Evolutionary conservation across 2,113 vertebrate genomes (phyloP), one percentile per base, ranked within the genome.

Genomic region (Equus quagga): DNA sequence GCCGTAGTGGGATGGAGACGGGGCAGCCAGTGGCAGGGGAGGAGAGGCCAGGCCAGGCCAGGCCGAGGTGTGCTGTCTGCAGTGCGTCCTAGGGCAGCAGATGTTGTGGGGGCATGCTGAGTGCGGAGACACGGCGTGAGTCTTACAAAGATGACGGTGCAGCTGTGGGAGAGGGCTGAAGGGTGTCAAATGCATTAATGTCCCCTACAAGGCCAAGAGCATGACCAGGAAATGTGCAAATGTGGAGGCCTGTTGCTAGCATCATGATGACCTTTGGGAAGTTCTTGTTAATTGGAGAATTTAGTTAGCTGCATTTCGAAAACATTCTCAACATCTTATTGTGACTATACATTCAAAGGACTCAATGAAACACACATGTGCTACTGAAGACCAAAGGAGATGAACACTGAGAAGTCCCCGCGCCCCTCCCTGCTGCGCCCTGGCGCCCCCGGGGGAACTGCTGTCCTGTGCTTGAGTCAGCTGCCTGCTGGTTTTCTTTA

Each of bases 171-270:
- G 28, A 26, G 51, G 69, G 33, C 67, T 70, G n/a, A 18, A 14
- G 14, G 0, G 0, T 33, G 44, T 62, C n/a, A 54, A 13, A 58
- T 4, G 14, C 49, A 54, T 46, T 5, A 26, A 41, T 0, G 2
- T 24, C 41, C 26, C 28, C 14, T 1, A 13, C 1, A 17, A 21
- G 28, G 49, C 8, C 8, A 9, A 24, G 2, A 15, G 23, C 23
- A 21, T 23, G 28, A 31, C n/a, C 0, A 0, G 26, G 54, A 41
- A 10, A 26, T 19, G 9, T 14, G 21, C 41, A 65, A 62, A 60
- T 2, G 1, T 18, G 7, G 26, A 89, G 24, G 54, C 82, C 15
- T 7, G 5, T 23, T 1, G 6, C 6, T 13, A n/a, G 56, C 28
- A 56, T 65, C 15, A 5, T 7, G 21, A 14, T 0, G 5, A 18